Base-by-base conservation (phyloP, 2,113 vertebrate species). In the Tenebrosternarchus preto region DNA sequence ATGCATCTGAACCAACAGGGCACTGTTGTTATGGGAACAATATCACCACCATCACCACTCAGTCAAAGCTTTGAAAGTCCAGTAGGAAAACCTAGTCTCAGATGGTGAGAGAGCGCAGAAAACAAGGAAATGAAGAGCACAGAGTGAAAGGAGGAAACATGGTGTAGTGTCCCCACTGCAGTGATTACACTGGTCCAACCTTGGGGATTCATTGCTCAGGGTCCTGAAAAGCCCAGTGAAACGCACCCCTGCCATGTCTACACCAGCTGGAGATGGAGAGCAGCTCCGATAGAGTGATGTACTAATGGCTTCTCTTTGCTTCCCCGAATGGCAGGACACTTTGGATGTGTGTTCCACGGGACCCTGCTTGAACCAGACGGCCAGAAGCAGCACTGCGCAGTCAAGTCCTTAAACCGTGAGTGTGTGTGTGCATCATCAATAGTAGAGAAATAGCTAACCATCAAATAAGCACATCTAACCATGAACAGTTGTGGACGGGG, bases 331-430 rank as follows among this genome's bases (percentile, higher is more conserved):
- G 43, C 87, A 99, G 98, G 98, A 61, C 97, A 99, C 91, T 99
- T 99, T 87, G 98, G 98, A 29, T 99, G 98, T 82, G 98, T 99
- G n/a, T 99, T 97, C 84, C 98, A 99, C 33, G 98, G 98, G 64
- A 98, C 96, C 0, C 85, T 98, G 84, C 87, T 98, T 36, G 96
- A 96, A 87, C 91, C 90, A 0, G 95, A 98, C 3, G 95, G 94
- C 70, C 94, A 94, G 90, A 98, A 97, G 88, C 95, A 96, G 83
- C 96, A 98, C 87, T 99, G 97, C 82, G 97, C 97, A 53, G 91
- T 98, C 89, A 99, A 99, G 90, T 98, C 96, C 75, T 92, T 99
- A 77, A 99, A 98, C 82, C 94, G 98, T 99, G 84, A 98, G 98
- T 95, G 86, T 56, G 39, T 43, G 5, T 24, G n/a, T 78, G 68